A percentile compares a stretch with the other conserved stretches of the same genome.
Evolutionary conservation across 2,797 vertebrate genomes (phyloP).

Genomic region (Tragopan temminckii): DNA sequence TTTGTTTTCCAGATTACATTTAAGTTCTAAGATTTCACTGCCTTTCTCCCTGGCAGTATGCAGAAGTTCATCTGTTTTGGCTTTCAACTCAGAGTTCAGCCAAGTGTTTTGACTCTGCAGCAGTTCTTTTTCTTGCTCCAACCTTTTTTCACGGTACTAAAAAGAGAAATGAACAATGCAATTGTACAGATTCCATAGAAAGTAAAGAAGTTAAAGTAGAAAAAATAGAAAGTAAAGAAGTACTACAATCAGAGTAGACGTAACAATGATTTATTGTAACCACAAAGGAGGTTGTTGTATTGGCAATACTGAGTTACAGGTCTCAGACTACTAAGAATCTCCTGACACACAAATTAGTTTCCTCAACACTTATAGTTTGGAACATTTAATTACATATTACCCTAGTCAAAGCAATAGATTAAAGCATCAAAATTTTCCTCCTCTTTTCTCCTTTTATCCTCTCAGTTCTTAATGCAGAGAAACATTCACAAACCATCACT

Average conservation of each 20-base stretch:
- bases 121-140: slow-evolving; percentile 96
- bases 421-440: neutral
- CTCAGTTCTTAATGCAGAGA: neutral
- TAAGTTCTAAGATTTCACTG: slow-evolving; percentile 93
- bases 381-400: neutral
- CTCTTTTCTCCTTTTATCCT: neutral
- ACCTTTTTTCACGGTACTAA: slow-evolving; percentile 94
- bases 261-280: neutral
- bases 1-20: slow-evolving; percentile 92
- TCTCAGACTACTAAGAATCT: neutral
- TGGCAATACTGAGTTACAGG: neutral
- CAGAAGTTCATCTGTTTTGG: slow-evolving; percentile 94
- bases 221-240: neutral
- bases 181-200: neutral
- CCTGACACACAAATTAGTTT: neutral
- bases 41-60: slow-evolving; percentile 91
- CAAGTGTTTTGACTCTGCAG: slow-evolving; percentile 90
- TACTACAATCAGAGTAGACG: neutral
- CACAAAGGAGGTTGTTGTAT: neutral
- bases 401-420: neutral
- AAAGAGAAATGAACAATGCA: neutral
- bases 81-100: slow-evolving; percentile 92
- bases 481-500: neutral
- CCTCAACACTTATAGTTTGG: neutral
- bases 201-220: neutral